Percentiles rank a stretch among this genome's conserved stretches.
These are phyloP conservation scores for Athripsodes cinereus DNA, from an alignment of 2,888 invertebrate genomes.

Conservation along the genomic window DNA sequence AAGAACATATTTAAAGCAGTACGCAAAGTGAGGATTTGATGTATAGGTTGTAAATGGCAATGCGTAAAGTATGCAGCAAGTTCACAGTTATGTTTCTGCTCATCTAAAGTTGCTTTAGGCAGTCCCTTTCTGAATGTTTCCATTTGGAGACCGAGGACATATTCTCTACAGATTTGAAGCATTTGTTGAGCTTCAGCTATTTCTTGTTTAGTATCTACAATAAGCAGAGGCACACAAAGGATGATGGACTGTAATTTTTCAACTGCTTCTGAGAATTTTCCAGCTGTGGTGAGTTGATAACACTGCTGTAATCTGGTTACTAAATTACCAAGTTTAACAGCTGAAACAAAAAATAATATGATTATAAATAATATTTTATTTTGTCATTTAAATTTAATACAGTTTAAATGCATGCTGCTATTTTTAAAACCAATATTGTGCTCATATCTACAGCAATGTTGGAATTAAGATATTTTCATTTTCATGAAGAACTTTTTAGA, in stretches of 20 bases:
- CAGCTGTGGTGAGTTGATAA: conserved; percentile 92
- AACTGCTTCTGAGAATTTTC: conserved; percentile 91
- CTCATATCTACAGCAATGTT: no score
- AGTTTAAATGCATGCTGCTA: no score
- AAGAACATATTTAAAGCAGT: conserved; percentile 97
- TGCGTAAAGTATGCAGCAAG: conserved; percentile 99
- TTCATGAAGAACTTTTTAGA: no score
- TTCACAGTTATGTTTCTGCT: conserved; percentile 91
- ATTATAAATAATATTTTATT: no score
- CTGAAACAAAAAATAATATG: conserved; percentile 34
- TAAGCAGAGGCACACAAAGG: conserved; percentile 78
- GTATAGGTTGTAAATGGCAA: conserved; percentile 92
- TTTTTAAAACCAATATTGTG: no score
- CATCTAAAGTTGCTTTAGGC: conserved; percentile 77
- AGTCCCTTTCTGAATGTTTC: conserved; percentile 81
- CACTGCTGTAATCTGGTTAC: conserved; percentile 73
- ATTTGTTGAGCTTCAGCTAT: conserved; percentile 90
- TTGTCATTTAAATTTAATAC: no score
- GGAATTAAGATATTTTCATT: no score
- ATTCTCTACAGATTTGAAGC: conserved; percentile 87
- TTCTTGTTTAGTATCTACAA: conserved; percentile 88
- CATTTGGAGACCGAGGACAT: conserved; percentile 83
- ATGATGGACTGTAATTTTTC: conserved; percentile 77
- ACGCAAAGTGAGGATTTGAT: conserved; percentile 89
- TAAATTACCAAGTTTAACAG: conserved; percentile 69